Base-by-base conservation (phyloP, 2,888 invertebrate genomes). In the Lordiphosa andalusiaca region DNA sequence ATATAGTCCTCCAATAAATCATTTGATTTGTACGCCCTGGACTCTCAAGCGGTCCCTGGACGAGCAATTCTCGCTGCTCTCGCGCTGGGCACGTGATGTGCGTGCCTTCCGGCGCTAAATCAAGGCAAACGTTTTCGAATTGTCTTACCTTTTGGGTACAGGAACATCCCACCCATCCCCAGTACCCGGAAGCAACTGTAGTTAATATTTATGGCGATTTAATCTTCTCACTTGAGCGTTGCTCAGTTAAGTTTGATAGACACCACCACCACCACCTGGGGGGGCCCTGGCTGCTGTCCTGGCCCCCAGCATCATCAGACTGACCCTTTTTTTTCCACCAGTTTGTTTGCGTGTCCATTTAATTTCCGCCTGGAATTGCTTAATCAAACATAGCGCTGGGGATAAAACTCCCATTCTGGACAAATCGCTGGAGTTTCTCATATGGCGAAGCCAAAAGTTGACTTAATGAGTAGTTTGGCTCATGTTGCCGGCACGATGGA, bases 51-150 rank as follows among this genome's bases (percentile, higher is more conserved):
- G 61, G 51, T 30, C 39, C 54, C 54, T 35, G 35, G 44, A 19
- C 30, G 39, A 30, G 40, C 33, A 19, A 7, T 40, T 35, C 5
- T 13, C 16, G 42, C 40, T 25, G 25, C 33, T 42, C 16, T 38
- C 44, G 36, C 7, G 54, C 54, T 55, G 41, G 51, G 67, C 76
- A 71, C 67, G 74, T 74, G 73, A 71, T 73, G 75, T 85, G 86
- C 86, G 86, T 86, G 86, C 70, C 72, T 84, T 86, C 86, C 86
- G 84, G 86, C 71, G 68, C 71, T 86, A 82, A 77, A 85, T 86
- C 73, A 78, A 76, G 81, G 81, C 73, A 70, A 80, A 51, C 74
- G 71, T 62, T 80, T 83, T 68, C 69, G 72, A 80, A 76, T 81
- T 83, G 83, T 80, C 83, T 80, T 76, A 69, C 67, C 77, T 75